These are phyloP conservation scores for Stratiomys singularior DNA, from an alignment of 2,888 invertebrate species.

Conservation along the genomic window DNA sequence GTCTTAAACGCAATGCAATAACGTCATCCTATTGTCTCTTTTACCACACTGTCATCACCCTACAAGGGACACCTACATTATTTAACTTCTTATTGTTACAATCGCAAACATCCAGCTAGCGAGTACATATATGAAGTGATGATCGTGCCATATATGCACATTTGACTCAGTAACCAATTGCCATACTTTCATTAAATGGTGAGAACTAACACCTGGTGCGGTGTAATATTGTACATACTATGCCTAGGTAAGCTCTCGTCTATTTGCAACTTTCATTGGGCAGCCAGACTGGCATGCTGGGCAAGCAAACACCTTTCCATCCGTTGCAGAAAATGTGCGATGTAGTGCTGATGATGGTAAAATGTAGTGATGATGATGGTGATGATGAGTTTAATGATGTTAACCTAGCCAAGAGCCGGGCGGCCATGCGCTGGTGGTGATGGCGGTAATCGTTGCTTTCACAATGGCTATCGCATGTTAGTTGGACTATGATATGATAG, in stretches of 20 bases:
- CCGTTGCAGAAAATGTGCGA: conserved; percentile 8
- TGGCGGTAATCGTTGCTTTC: conserved; percentile 3
- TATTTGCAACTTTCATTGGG: conserved; percentile 22
- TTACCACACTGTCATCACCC: too few relatives aligned
- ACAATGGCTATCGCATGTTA: not conserved
- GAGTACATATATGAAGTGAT: too few relatives aligned
- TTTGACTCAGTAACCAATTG: conserved; percentile 46
- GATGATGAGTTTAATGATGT: not conserved
- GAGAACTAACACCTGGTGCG: conserved; percentile 42
- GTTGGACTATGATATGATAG: not conserved
- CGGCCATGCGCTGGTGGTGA: not conserved
- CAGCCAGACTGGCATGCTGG: not conserved
- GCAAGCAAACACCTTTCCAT: not conserved
- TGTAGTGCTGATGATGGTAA: not conserved
- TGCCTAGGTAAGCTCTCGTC: not conserved
- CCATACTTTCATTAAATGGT: conserved; percentile 43
- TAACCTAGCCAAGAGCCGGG: not conserved
- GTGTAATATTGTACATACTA: conserved; percentile 14
- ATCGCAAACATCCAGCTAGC: too few relatives aligned
- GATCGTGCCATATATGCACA: conserved; percentile 34
- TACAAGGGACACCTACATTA: too few relatives aligned
- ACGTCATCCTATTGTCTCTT: too few relatives aligned
- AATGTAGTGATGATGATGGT: not conserved
- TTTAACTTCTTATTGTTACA: too few relatives aligned
- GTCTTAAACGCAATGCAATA: too few relatives aligned